Evolutionary conservation across 1,140 invertebrate genomes (phyloP).

Genomic region (Tetramorium simillimum): DNA sequence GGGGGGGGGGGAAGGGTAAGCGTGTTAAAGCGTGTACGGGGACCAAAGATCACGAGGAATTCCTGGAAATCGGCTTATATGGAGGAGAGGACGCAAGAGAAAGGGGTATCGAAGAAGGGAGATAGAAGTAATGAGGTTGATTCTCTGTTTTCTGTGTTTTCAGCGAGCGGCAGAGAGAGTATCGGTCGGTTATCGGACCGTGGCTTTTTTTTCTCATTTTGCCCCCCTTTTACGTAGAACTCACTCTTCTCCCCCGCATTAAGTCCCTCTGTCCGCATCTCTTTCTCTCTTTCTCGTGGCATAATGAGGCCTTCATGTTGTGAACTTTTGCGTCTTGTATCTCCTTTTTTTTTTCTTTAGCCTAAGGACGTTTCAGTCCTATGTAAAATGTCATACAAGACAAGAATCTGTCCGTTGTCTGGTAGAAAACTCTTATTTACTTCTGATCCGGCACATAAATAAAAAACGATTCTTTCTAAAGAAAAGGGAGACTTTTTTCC

Average conservation of each 20-base stretch:
- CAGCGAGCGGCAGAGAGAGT: constrained; percentile 73
- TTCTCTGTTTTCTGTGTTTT: constrained; percentile 83
- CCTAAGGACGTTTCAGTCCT: background rate
- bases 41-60: constrained; percentile 81
- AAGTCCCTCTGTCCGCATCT: constrained; percentile 31
- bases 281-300: constrained; percentile 53
- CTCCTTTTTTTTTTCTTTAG: constrained; percentile 49
- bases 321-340: constrained; percentile 73
- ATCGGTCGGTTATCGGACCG: constrained; percentile 79
- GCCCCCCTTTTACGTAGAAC: background rate
- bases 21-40: constrained; percentile 74
- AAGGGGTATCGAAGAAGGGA: constrained; percentile 67
- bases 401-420: background rate
- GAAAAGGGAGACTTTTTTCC: background rate
- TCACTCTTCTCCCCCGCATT: constrained; percentile 1
- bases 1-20: constrained; percentile 38
- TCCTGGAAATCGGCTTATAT: constrained; percentile 79
- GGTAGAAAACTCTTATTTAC: background rate
- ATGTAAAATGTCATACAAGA: constrained; percentile 59
- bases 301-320: constrained; percentile 82
- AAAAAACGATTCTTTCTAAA: background rate
- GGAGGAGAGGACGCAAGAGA: constrained; percentile 52
- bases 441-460: background rate
- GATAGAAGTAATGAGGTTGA: constrained; percentile 84
- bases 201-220: constrained; percentile 69